Conservation (phyloP, 64 coral and sea anemone genomes). For the Montipora cactus region DNA sequence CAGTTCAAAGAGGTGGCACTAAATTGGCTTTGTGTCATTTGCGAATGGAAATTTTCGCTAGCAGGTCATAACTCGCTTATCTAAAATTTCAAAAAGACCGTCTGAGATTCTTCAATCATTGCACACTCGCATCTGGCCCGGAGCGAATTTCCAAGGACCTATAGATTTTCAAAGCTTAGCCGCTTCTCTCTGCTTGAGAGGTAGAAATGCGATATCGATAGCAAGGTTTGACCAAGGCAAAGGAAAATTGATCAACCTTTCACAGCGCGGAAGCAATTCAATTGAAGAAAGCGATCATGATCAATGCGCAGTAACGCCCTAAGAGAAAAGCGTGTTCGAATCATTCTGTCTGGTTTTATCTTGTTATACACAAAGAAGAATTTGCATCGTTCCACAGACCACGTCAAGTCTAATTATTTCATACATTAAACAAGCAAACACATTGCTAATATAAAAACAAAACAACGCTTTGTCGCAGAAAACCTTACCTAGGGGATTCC, state of each 20-base stretch:
- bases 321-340: not conserved
- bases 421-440: conserved; percentile 96
- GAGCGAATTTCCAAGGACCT: conserved; percentile 58
- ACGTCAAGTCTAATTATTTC: conserved; percentile 98
- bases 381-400: conserved; percentile 41
- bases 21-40: not conserved
- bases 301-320: not conserved
- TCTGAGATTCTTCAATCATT: conserved; percentile 62
- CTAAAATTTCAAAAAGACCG: conserved; percentile 64
- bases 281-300: not conserved
- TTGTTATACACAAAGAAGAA: conserved; percentile 47
- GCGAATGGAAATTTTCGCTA: not conserved
- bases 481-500: conserved; percentile 68
- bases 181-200: conserved; percentile 63
- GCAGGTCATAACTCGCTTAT: not conserved
- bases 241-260: conserved; percentile 61
- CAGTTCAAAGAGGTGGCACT: not conserved
- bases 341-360: not conserved
- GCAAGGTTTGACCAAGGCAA: conserved; percentile 31
- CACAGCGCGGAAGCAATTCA: conserved; percentile 3
- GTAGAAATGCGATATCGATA: conserved; percentile 84
- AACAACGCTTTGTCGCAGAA: conserved; percentile 71
- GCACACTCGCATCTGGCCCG: conserved; percentile 25
- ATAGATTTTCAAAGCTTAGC: conserved; percentile 83
- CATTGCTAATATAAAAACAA: conserved; percentile 95